Percentiles rank a stretch among this genome's conserved stretches.
Conservation (phyloP, 2,888 invertebrate species). For the Xylophagus ater region DNA sequence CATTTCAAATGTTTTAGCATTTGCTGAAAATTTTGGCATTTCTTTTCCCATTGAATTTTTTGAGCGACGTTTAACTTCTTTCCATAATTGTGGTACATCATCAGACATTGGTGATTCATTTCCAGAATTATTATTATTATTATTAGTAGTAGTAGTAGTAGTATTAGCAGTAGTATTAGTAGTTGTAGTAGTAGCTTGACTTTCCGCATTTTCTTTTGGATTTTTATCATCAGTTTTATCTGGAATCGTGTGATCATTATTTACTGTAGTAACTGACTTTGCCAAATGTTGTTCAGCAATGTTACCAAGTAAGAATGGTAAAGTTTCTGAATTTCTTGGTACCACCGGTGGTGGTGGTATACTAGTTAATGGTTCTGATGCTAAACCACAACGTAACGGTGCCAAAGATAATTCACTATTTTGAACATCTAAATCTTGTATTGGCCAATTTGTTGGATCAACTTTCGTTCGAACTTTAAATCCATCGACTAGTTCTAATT, state of each 20-base stretch:
- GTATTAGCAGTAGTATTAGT: slow-evolving; percentile 11
- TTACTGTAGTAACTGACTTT: neutral
- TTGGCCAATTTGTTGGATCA: slow-evolving; percentile 83
- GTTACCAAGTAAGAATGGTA: neutral
- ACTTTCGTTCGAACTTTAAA: slow-evolving; percentile 74
- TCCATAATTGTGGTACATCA: slow-evolving; percentile 32
- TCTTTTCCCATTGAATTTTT: slow-evolving; percentile 34
- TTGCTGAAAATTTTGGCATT: slow-evolving; percentile 14
- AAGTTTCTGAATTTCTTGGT: slow-evolving; percentile 45
- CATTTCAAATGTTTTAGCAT: slow-evolving; percentile 20
- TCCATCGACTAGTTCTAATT: slow-evolving; percentile 65
- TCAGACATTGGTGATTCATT: slow-evolving; percentile 57
- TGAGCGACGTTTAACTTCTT: slow-evolving; percentile 50
- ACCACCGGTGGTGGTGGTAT: slow-evolving; percentile 63
- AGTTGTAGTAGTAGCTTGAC: neutral
- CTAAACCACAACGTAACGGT: slow-evolving; percentile 32
- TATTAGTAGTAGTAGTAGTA: slow-evolving; percentile 11
- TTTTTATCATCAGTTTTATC: neutral
- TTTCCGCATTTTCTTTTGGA: neutral
- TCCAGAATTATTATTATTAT: slow-evolving; percentile 12
- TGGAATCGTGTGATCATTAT: neutral
- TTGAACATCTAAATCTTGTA: slow-evolving; percentile 35
- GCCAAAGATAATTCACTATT: slow-evolving; percentile 14
- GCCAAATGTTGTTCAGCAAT: neutral
- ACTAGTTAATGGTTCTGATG: slow-evolving; percentile 49